These are phyloP conservation scores for Bimastos eiseni DNA, from an alignment of 2,888 invertebrate genomes.

Conservation along the genomic window DNA sequence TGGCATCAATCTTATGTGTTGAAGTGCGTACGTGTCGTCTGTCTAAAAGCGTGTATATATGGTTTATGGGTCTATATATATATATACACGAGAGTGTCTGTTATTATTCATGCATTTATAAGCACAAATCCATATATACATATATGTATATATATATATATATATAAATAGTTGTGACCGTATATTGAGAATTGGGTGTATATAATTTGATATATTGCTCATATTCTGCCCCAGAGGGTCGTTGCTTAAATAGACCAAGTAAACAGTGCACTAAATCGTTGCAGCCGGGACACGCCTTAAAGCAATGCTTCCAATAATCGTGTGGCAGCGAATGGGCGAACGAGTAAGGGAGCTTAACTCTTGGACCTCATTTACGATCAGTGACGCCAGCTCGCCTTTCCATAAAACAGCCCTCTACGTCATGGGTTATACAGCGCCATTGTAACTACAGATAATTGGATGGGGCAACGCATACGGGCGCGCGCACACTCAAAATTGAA, in stretches of 20 bases:
- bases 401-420: conserved; percentile 7
- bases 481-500: not conserved
- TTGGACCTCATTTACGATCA: not conserved
- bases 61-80: too few species aligned
- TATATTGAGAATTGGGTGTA: not conserved
- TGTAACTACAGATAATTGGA: not conserved
- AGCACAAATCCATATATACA: too few species aligned
- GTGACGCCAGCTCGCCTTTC: not conserved
- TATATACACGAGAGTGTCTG: too few species aligned
- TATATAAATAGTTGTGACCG: not conserved
- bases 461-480: not conserved
- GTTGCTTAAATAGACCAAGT: conserved; percentile 5
- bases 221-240: not conserved
- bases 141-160: too few species aligned
- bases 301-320: conserved; percentile 13
- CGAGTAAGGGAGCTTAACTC: conserved; percentile 6
- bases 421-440: not conserved
- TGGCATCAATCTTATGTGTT: too few species aligned
- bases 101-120: too few species aligned
- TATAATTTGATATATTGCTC: not conserved
- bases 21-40: too few species aligned
- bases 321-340: conserved; percentile 13
- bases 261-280: not conserved
- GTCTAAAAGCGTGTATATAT: not conserved
- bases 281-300: not conserved